Percentiles rank a stretch among this genome's conserved stretches.
Evolutionary conservation across 2,888 invertebrate species (phyloP).

Genomic region (Cantharis nigra): DNA sequence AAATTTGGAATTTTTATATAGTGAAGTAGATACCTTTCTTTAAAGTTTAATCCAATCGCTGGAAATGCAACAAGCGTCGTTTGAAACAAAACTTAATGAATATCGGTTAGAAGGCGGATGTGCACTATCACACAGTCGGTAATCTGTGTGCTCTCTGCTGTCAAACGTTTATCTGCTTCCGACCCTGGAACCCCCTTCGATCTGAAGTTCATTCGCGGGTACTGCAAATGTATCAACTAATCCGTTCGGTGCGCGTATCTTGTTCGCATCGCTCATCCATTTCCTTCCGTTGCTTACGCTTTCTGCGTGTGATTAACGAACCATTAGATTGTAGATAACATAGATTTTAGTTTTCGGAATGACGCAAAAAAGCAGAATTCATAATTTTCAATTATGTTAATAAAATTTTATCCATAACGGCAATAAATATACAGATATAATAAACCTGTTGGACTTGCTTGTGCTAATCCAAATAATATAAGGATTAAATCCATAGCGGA

Average conservation of each 20-base stretch:
- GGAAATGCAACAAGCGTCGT: conserved; percentile 34
- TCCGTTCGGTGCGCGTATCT: conserved; percentile 49
- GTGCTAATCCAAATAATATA: conserved; percentile 54
- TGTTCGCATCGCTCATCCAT: conserved; percentile 45
- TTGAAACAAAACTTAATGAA: conserved; percentile 35
- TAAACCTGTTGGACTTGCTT: conserved; percentile 49
- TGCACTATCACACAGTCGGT: conserved; percentile 47
- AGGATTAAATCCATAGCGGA: conserved; percentile 55
- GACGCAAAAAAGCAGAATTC: neutral
- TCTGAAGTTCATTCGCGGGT: conserved; percentile 40
- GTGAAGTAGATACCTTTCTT: neutral
- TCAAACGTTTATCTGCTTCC: conserved; percentile 49
- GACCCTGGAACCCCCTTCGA: conserved; percentile 49
- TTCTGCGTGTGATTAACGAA: conserved; percentile 20
- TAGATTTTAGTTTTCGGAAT: neutral
- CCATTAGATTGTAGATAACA: neutral
- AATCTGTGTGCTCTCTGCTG: conserved; percentile 44
- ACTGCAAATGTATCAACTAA: conserved; percentile 46
- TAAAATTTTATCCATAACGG: conserved; percentile 41
- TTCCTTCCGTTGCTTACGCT: conserved; percentile 25
- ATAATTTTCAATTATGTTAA: neutral
- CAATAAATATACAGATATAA: conserved; percentile 53
- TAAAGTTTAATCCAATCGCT: conserved; percentile 44
- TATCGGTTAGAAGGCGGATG: conserved; percentile 47
- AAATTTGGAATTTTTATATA: neutral